phyloP scores from a whole-genome alignment of 2,888 invertebrate species.

The Platynereis dumerilii region DNA sequence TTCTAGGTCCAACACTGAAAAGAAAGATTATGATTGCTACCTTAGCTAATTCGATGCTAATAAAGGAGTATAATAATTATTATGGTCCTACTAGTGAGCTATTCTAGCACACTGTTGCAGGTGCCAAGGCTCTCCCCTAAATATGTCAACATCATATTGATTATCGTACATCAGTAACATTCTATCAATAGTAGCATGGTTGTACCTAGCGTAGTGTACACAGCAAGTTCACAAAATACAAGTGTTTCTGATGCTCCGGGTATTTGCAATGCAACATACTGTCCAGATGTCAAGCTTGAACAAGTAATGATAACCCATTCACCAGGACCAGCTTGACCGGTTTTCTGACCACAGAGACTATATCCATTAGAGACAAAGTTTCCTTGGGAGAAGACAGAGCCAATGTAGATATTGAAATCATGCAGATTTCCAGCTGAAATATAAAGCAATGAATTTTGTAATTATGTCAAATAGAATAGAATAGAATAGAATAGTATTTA shows the following conservation, averaged over 20 bases:
- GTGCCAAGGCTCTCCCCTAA: no score
- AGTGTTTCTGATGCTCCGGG: neutral
- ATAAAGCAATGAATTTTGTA: neutral
- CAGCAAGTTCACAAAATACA: neutral
- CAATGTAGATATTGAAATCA: neutral
- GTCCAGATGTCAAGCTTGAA: neutral
- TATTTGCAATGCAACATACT: neutral
- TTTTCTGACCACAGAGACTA: neutral
- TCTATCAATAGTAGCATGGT: no score
- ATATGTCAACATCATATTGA: no score
- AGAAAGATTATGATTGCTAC: no score
- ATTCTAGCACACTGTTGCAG: no score
- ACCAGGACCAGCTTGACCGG: neutral
- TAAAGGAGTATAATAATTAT: no score
- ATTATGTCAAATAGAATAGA: no score
- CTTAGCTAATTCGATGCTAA: no score
- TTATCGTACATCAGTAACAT: no score
- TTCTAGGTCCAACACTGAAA: no score
- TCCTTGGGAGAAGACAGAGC: neutral
- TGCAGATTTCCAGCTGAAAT: neutral
- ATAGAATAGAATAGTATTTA: no score
- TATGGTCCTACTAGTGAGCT: no score
- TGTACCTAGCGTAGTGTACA: neutral
- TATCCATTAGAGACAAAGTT: neutral
- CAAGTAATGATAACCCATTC: neutral